phyloP scores from a whole-genome alignment of 2,888 invertebrate species.

The Phengaris alcon region DNA sequence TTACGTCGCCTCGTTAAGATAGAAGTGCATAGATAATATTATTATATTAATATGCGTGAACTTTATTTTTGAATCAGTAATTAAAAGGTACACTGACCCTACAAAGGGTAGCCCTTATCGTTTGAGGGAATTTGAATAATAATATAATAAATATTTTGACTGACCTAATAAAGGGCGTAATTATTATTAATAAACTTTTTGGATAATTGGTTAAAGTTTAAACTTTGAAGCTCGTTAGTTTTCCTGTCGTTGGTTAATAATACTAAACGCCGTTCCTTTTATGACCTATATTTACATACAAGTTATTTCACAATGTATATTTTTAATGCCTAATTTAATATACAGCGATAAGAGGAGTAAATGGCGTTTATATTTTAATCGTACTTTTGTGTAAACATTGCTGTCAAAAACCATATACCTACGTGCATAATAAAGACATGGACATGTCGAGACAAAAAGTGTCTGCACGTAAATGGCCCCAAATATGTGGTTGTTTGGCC shows the following conservation, averaged over 20 bases:
- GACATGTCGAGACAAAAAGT: too few species aligned
- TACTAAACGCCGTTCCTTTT: conserved; percentile 8
- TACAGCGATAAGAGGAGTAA: not conserved
- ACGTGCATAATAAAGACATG: too few species aligned
- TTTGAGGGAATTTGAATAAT: not conserved
- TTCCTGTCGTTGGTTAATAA: not conserved
- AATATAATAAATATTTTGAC: not conserved
- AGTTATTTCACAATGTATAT: conserved; percentile 8
- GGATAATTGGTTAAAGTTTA: not conserved
- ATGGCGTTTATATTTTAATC: not conserved
- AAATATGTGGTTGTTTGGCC: too few species aligned
- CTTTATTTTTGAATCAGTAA: conserved; percentile 6
- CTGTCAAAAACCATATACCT: too few species aligned
- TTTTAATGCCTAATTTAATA: conserved; percentile 8
- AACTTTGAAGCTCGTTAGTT: not conserved
- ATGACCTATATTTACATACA: conserved; percentile 1
- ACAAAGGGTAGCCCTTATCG: conserved; percentile 16
- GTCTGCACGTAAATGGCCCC: too few species aligned
- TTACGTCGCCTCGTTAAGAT: conserved; percentile 23
- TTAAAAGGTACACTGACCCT: conserved; percentile 15
- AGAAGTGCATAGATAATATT: conserved; percentile 24
- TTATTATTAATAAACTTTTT: not conserved
- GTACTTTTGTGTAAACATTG: not conserved
- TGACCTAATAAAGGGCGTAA: not conserved
- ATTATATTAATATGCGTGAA: conserved; percentile 22